phyloP scores from a whole-genome alignment of 2,113 vertebrate species.

The Opisthocomus hoazin region DNA sequence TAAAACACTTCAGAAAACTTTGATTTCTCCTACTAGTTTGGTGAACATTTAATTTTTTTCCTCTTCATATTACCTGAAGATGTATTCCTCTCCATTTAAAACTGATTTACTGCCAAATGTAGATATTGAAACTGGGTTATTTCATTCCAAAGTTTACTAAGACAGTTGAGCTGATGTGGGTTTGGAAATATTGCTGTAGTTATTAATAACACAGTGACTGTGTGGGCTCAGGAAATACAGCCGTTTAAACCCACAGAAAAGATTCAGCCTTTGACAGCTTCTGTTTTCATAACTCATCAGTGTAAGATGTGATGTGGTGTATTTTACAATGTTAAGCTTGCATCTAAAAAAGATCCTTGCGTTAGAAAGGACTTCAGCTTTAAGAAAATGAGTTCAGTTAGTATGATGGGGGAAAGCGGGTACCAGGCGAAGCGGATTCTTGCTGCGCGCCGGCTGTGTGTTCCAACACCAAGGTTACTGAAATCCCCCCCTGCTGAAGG shows the following conservation, averaged over 20 bases:
- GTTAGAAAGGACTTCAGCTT: neutral
- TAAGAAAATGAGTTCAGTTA: neutral
- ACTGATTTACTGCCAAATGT: neutral
- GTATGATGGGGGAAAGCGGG: neutral
- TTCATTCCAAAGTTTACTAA: neutral
- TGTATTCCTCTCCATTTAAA: neutral
- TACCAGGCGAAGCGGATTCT: neutral
- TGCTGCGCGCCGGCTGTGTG: neutral
- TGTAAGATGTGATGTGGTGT: neutral
- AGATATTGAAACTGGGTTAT: neutral
- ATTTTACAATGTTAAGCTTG: neutral
- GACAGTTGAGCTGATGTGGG: neutral
- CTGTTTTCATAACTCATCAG: neutral
- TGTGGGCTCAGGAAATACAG: neutral
- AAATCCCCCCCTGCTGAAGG: neutral
- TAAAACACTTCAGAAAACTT: neutral
- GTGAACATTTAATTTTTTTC: neutral
- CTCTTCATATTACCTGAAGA: neutral
- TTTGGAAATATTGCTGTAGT: neutral
- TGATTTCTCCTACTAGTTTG: neutral
- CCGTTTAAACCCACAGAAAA: neutral
- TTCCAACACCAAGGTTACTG: constrained; percentile 20
- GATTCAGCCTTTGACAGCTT: neutral
- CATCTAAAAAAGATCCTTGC: neutral
- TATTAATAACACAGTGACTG: neutral